These are phyloP conservation scores for Chrysomela aeneicollis DNA, from an alignment of 2,888 invertebrate species.

Conservation along the genomic window DNA sequence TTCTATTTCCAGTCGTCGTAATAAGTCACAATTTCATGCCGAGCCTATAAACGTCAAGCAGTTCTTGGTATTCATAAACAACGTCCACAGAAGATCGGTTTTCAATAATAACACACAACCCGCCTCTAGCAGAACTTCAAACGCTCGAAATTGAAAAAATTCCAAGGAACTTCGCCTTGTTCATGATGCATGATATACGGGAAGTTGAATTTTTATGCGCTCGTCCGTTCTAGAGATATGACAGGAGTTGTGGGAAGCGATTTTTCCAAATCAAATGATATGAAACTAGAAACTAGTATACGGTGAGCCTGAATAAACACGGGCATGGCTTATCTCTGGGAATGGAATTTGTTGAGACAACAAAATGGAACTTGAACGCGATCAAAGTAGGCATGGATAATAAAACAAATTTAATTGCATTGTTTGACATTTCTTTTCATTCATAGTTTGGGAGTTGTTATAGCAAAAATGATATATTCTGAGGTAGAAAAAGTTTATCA, in stretches of 20 bases:
- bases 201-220: background rate
- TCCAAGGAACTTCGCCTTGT: background rate
- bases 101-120: background rate
- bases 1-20: background rate
- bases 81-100: background rate
- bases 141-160: background rate
- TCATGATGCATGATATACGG: background rate
- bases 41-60: background rate
- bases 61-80: background rate
- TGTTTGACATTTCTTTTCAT: too few species aligned
- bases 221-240: background rate
- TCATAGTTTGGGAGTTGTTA: too few species aligned
- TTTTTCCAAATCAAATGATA: background rate
- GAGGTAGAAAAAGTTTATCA: too few species aligned
- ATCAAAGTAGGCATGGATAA: too few species aligned
- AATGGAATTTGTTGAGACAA: slow-evolving; percentile 2
- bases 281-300: background rate
- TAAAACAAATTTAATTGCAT: too few species aligned
- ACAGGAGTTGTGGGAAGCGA: background rate
- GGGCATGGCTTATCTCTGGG: background rate
- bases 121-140: background rate
- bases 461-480: too few species aligned
- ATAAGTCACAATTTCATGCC: slow-evolving; percentile 1
- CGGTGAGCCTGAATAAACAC: background rate
- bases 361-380: background rate